phyloP scores from a whole-genome alignment of 2,797 vertebrate species.

The Myioborus melanocephalus region DNA sequence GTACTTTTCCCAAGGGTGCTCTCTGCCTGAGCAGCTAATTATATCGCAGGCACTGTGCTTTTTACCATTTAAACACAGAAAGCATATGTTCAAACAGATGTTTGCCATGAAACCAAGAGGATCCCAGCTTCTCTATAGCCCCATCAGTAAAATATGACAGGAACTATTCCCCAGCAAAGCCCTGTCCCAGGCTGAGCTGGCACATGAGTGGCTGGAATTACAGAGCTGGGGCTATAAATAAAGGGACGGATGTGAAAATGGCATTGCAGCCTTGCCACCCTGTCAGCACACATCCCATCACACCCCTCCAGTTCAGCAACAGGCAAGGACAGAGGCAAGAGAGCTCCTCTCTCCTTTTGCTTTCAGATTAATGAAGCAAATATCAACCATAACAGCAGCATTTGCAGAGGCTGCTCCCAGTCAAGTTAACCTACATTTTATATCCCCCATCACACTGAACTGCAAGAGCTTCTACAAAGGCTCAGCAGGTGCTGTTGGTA shows the following conservation, averaged over 20 bases:
- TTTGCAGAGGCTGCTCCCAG: neutral
- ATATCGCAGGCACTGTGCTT: neutral
- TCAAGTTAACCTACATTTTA: neutral
- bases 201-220: neutral
- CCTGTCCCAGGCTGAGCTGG: rapidly evolving
- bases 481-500: rapidly evolving
- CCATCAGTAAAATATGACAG: rapidly evolving
- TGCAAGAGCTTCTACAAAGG: neutral
- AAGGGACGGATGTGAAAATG: neutral
- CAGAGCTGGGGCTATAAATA: neutral
- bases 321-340: neutral
- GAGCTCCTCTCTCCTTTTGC: neutral
- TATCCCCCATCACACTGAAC: neutral
- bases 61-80: constrained; percentile 42
- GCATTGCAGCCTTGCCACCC: neutral
- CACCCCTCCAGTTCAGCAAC: neutral
- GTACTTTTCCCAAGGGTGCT: constrained; percentile 43
- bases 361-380: neutral
- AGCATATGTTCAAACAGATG: constrained; percentile 40
- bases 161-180: neutral
- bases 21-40: constrained; percentile 40
- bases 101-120: constrained; percentile 31
- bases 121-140: neutral
- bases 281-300: neutral
- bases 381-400: neutral